Evolutionary conservation across 2,113 vertebrate species (phyloP), one percentile per base, ranked within the genome.

Genomic region (Gila orcuttii): DNA sequence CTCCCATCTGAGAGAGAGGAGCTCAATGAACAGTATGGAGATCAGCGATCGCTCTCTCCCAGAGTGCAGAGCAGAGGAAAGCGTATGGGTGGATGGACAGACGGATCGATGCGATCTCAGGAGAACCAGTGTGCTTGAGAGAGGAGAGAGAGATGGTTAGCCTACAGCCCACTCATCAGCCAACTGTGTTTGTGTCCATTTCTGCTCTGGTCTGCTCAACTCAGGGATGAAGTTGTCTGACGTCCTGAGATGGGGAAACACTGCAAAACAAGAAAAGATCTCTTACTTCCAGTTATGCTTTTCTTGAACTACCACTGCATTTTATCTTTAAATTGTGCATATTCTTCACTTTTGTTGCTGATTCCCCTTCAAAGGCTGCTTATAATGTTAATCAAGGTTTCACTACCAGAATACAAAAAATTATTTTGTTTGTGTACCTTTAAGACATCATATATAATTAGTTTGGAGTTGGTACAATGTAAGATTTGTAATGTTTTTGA

Each of bases 21-120:
- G 95, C 93, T 94, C 96, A 95, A 96, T 95, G 94, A 96, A 96
- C 95, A 93, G 95, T 95, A 95, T 95, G 94, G 93, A 95, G 95
- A 96, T 95, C 95, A 94, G 95, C 94, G 93, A 94, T 94, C 94
- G 93, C 92, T 95, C 93, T 94, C 50, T 85, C 79, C 47, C 83
- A 50, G 69, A 85, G 74, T 68, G 55, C 66, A 81, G 77, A 82
- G 50, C 25, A 77, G 55, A 33, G 50, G 96, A 96, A 92, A 95
- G 96, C 95, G 94, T 75, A 85, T 83, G 73, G 74, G 76, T 85
- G 84, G 74, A 86, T 62, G 42, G 82, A 85, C 77, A 39, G 69
- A 82, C 25, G 47, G 95, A 96, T 96, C 93, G 94, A 96, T 96
- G 95, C 93, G 94, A 92, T 94, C 95, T 95, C 95, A 94, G 94